Conservation (phyloP, 2,113 vertebrate species). For the Esox niger region DNA sequence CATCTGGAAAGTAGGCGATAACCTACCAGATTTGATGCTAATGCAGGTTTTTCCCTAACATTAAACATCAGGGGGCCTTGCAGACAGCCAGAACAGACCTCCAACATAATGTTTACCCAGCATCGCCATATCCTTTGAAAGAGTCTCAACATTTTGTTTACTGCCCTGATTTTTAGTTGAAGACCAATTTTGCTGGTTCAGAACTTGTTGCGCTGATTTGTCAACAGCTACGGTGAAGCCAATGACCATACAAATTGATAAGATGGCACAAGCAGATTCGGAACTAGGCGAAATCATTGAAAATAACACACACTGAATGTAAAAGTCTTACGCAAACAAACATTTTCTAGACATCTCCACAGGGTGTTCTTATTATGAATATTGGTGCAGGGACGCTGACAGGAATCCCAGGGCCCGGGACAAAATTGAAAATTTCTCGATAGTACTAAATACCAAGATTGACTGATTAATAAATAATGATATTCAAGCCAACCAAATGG, state of each 20-base stretch:
- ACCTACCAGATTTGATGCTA: slow-evolving; percentile 59
- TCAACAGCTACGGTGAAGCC: no score
- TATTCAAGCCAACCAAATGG: no score
- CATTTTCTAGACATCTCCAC: slow-evolving; percentile 1
- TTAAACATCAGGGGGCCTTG: slow-evolving; percentile 41
- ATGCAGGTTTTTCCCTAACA: slow-evolving; percentile 46
- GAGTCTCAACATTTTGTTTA: slow-evolving; percentile 7
- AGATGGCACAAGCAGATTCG: no score
- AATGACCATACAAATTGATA: no score
- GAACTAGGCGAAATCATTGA: not conserved
- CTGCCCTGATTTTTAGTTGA: slow-evolving; percentile 6
- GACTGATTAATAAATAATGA: no score
- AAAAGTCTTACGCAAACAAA: not conserved
- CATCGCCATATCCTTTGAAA: slow-evolving; percentile 24
- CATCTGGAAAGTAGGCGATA: slow-evolving; percentile 38
- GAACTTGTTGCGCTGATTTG: not conserved
- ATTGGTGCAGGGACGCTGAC: no score
- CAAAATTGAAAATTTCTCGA: no score
- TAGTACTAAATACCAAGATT: no score
- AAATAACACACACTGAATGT: not conserved
- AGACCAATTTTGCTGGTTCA: not conserved
- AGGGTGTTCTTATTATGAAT: slow-evolving; percentile 3
- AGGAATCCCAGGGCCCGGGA: no score
- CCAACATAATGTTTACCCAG: slow-evolving; percentile 28
- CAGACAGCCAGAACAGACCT: slow-evolving; percentile 4